A percentile compares a stretch with the other conserved stretches of the same genome.
Evolutionary conservation across 37 sponge, comb jelly and placozoan species (phyloP).

Genomic region (Chondrilla cf. caribensis): DNA sequence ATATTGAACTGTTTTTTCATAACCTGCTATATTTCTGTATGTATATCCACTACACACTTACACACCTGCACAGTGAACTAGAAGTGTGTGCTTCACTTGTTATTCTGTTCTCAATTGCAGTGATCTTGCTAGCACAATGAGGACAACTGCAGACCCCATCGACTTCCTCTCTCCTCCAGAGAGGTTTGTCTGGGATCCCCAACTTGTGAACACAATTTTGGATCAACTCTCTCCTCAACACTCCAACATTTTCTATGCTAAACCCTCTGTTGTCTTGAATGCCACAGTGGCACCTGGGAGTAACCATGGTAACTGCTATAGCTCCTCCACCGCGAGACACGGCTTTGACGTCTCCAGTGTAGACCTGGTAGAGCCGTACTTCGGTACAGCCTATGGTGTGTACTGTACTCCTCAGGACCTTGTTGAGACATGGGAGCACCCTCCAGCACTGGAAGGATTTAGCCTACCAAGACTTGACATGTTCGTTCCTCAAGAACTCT

Average conservation of each 20-base stretch:
- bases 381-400: conserved; percentile 17
- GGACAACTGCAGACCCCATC: conserved; percentile 35
- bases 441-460: no score
- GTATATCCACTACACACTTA: no score
- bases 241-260: conserved; percentile 42
- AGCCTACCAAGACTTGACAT: no score
- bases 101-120: no score
- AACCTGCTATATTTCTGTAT: no score
- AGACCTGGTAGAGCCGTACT: conserved; percentile 48
- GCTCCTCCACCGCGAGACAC: neutral
- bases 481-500: no score
- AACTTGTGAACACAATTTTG: conserved; percentile 5
- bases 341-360: conserved; percentile 26
- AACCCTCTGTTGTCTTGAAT: conserved; percentile 13
- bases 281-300: neutral
- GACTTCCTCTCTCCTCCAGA: conserved; percentile 70
- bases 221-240: conserved; percentile 36
- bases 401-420: neutral
- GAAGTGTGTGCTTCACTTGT: no score
- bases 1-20: no score
- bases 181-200: conserved; percentile 30
- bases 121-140: conserved; percentile 41
- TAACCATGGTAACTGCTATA: neutral
- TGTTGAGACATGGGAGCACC: neutral
- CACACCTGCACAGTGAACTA: no score